A percentile compares a stretch with the other conserved stretches of the same genome.
Evolutionary conservation across 1,140 invertebrate species (phyloP).

Genomic region (Andrena cerasifolii): DNA sequence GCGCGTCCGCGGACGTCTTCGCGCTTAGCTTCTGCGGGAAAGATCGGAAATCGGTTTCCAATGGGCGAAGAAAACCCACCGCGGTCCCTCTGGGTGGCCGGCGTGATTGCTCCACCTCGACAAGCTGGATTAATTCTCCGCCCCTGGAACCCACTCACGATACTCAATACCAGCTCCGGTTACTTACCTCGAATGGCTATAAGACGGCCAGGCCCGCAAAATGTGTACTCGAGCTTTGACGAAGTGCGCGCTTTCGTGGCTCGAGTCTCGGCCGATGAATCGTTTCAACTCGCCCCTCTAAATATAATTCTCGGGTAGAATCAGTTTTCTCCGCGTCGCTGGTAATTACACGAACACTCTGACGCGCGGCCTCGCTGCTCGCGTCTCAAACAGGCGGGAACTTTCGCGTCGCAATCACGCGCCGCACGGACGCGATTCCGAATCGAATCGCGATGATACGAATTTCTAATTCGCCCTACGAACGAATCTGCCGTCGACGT

Average conservation of each 20-base stretch:
- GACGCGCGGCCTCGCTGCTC: background rate
- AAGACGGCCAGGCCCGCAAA: slow-evolving; percentile 43
- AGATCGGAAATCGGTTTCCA: background rate
- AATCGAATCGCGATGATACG: too few species aligned
- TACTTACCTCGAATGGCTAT: slow-evolving; percentile 59
- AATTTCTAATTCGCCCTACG: too few species aligned
- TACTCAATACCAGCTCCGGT: slow-evolving; percentile 63
- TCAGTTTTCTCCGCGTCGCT: slow-evolving; percentile 50
- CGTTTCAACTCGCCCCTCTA: slow-evolving; percentile 58
- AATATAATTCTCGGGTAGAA: slow-evolving; percentile 45
- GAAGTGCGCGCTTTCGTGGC: slow-evolving; percentile 62
- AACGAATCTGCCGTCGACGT: too few species aligned
- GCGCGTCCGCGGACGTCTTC: background rate
- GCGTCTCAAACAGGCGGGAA: background rate
- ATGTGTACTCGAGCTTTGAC: slow-evolving; percentile 60
- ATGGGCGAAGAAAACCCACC: slow-evolving; percentile 7
- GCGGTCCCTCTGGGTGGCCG: slow-evolving; percentile 27
- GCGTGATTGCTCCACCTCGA: slow-evolving; percentile 34
- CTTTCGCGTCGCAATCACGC: background rate
- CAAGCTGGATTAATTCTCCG: slow-evolving; percentile 61
- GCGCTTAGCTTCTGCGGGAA: too few species aligned
- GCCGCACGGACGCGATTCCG: too few species aligned
- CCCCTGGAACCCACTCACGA: slow-evolving; percentile 56
- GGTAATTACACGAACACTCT: slow-evolving; percentile 51
- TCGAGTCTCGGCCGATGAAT: slow-evolving; percentile 59